Evolutionary conservation across 2,113 vertebrate genomes (phyloP).

Genomic region (Gadus macrocephalus): DNA sequence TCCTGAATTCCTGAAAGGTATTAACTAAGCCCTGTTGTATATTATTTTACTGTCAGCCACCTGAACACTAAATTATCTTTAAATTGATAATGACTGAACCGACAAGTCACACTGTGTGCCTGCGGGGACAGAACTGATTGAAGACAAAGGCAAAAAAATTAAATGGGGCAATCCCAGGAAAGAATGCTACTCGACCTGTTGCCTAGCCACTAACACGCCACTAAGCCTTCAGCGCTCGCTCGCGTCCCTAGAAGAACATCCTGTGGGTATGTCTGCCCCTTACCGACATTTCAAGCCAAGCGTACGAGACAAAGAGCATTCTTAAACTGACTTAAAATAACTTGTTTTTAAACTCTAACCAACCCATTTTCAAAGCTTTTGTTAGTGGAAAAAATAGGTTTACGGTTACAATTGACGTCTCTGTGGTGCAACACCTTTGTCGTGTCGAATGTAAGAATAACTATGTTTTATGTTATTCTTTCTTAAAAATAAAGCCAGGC

Average conservation of each 20-base stretch:
- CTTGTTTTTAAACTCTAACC: conserved; percentile 2
- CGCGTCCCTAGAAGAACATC: conserved; percentile 41
- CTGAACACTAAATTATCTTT: conserved; percentile 28
- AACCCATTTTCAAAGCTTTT: neutral
- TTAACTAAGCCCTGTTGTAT: neutral
- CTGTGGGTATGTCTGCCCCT: conserved; percentile 29
- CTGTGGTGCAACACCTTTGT: no score
- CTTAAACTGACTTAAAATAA: neutral
- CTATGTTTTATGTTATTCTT: no score
- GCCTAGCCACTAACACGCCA: conserved; percentile 46
- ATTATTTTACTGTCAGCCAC: conserved; percentile 10
- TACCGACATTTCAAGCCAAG: conserved; percentile 1
- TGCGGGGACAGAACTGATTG: conserved; percentile 55
- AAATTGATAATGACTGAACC: conserved; percentile 50
- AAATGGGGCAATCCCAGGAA: conserved; percentile 44
- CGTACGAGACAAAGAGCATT: neutral
- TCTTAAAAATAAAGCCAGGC: no score
- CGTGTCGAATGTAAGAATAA: no score
- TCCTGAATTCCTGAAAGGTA: no score
- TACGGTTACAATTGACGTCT: conserved; percentile 10
- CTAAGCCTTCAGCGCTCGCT: conserved; percentile 25
- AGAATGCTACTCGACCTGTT: conserved; percentile 72
- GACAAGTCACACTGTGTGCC: conserved; percentile 41
- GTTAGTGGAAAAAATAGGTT: neutral
- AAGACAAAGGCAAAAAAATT: conserved; percentile 43